A percentile compares a stretch with the other conserved stretches of the same genome.
phyloP scores from a whole-genome alignment of 2,113 vertebrate genomes.

The Taxidea taxus region DNA sequence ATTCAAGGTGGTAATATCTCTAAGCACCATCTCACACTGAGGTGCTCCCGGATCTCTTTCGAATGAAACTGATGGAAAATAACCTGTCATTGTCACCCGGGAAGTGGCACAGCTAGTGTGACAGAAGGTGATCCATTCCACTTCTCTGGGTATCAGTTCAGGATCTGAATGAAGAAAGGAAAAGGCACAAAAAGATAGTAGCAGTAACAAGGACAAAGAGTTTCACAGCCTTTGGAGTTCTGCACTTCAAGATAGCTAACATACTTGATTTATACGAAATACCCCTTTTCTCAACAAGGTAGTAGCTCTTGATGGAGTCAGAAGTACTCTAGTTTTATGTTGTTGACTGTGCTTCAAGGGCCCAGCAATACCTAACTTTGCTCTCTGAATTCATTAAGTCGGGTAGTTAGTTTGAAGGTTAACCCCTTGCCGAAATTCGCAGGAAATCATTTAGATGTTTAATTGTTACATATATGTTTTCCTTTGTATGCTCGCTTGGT shows the following conservation, averaged over 20 bases:
- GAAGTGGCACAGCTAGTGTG: neutral
- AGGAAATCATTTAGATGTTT: neutral
- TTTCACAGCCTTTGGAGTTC: neutral
- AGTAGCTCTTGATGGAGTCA: neutral
- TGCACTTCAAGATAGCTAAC: neutral
- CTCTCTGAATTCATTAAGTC: neutral
- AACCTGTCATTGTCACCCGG: neutral
- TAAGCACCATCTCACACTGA: neutral
- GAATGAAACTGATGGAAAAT: neutral
- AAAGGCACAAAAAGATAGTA: neutral
- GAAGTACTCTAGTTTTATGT: neutral
- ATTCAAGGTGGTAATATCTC: neutral
- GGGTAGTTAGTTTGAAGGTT: neutral
- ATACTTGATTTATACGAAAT: neutral
- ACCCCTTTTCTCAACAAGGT: neutral
- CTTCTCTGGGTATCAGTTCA: neutral
- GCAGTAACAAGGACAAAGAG: neutral
- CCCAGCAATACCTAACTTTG: neutral
- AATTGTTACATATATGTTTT: neutral
- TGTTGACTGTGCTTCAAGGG: neutral
- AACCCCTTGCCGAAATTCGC: neutral
- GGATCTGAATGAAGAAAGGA: slow-evolving; percentile 29
- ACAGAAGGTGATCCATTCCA: neutral
- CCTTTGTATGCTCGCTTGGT: neutral
- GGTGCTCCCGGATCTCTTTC: neutral